phyloP scores from a whole-genome alignment of 2,888 invertebrate genomes.

The Schrankia costaestrigalis region DNA sequence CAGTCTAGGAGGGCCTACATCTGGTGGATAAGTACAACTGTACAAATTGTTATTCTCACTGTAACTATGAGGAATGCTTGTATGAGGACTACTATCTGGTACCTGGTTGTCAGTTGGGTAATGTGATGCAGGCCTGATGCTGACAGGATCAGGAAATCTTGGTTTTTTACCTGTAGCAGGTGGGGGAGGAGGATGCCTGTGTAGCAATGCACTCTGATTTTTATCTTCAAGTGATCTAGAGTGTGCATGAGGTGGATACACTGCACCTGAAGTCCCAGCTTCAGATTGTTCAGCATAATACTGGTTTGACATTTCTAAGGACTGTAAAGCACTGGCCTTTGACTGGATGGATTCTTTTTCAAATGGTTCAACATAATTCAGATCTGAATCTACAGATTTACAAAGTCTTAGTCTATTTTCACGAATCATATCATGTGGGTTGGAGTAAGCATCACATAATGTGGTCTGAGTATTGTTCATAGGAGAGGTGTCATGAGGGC shows the following conservation, averaged over 20 bases:
- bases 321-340: slow-evolving; percentile 68
- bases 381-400: slow-evolving; percentile 73
- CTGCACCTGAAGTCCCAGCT: slow-evolving; percentile 48
- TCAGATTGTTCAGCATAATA: slow-evolving; percentile 56
- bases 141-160: slow-evolving; percentile 72
- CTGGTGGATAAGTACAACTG: slow-evolving; percentile 59
- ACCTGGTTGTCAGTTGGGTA: slow-evolving; percentile 58
- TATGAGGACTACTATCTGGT: slow-evolving; percentile 35
- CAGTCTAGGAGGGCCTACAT: slow-evolving; percentile 31
- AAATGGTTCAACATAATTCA: slow-evolving; percentile 75
- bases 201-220: slow-evolving; percentile 45
- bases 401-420: slow-evolving; percentile 64
- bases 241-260: slow-evolving; percentile 53
- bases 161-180: slow-evolving; percentile 66
- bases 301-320: slow-evolving; percentile 66
- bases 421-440: slow-evolving; percentile 66
- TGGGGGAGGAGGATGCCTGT: slow-evolving; percentile 68
- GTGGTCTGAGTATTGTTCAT: slow-evolving; percentile 45
- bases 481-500: slow-evolving; percentile 22
- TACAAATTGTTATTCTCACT: slow-evolving; percentile 73
- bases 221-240: slow-evolving; percentile 57
- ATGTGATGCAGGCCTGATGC: slow-evolving; percentile 72
- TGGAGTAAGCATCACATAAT: slow-evolving; percentile 72
- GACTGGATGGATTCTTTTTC: slow-evolving; percentile 75
- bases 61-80: slow-evolving; percentile 59